phyloP scores from a whole-genome alignment of 2,113 vertebrate genomes.

The Protomyctophum bolini region DNA sequence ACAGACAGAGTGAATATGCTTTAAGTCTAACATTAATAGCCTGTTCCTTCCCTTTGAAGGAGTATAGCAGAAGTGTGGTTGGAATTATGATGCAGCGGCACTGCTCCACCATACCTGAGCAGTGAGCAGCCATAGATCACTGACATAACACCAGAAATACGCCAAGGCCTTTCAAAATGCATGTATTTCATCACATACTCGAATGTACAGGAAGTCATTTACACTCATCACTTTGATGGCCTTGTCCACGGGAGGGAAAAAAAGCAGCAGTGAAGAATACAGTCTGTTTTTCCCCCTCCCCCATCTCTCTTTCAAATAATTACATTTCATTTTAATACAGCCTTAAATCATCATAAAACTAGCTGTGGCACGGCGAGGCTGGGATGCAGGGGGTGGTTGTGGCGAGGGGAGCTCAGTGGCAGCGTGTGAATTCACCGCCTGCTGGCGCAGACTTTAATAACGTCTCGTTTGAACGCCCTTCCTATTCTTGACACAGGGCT shows the following conservation, averaged over 20 bases:
- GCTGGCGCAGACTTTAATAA: constrained; percentile 34
- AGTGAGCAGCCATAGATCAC: constrained; percentile 41
- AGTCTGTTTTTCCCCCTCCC: background rate
- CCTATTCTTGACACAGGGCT: constrained; percentile 26
- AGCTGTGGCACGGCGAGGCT: background rate
- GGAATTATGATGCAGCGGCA: constrained; percentile 38
- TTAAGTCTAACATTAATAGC: constrained; percentile 43
- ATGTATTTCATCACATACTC: constrained; percentile 58
- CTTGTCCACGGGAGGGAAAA: constrained; percentile 23
- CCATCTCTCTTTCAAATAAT: constrained; percentile 23
- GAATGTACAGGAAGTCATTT: constrained; percentile 44
- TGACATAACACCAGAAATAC: constrained; percentile 32
- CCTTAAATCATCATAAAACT: constrained; percentile 30
- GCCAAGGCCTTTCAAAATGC: constrained; percentile 25
- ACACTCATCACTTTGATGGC: constrained; percentile 32
- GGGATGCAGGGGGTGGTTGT: background rate
- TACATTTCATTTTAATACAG: constrained; percentile 28
- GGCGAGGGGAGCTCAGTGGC: constrained; percentile 7
- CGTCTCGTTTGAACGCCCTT: constrained; percentile 30
- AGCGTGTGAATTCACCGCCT: constrained; percentile 12
- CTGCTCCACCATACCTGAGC: constrained; percentile 29
- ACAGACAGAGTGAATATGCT: constrained; percentile 45
- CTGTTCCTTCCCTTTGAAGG: constrained; percentile 24
- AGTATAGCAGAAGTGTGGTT: constrained; percentile 3
- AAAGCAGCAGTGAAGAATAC: constrained; percentile 3